phyloP scores from a whole-genome alignment of 2,113 vertebrate genomes.

The Macrotis lagotis region DNA sequence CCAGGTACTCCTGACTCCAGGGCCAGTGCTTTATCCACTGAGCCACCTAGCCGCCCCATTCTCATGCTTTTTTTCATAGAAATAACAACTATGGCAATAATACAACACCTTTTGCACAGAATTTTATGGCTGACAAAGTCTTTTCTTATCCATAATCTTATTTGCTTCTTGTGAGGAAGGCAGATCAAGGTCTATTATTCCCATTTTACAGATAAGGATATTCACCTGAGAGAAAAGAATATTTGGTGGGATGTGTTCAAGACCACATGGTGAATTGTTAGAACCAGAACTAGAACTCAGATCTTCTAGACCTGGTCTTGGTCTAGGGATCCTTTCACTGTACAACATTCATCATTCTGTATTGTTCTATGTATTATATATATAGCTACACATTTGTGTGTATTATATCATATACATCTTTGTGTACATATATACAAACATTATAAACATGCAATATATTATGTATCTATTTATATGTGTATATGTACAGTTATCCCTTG shows the following conservation, averaged over 20 bases:
- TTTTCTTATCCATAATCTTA: not conserved
- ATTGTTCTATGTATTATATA: not conserved
- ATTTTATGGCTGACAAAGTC: not conserved
- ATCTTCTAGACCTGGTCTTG: not conserved
- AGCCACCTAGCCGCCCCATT: too few relatives aligned
- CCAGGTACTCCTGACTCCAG: too few relatives aligned
- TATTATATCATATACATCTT: not conserved
- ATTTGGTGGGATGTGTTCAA: not conserved
- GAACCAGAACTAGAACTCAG: not conserved
- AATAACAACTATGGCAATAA: not conserved
- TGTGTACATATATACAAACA: too few relatives aligned
- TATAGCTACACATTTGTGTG: not conserved
- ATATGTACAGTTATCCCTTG: not conserved
- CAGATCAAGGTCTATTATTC: not conserved
- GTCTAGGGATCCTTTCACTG: not conserved
- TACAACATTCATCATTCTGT: not conserved
- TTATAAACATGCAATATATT: too few relatives aligned
- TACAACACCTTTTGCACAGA: not conserved
- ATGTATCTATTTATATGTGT: not conserved
- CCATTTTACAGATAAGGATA: not conserved
- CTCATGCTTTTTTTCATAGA: not conserved
- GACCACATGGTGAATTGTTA: not conserved
- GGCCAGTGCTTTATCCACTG: too few relatives aligned
- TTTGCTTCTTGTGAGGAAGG: not conserved
- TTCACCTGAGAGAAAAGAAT: not conserved